Percentiles rank a stretch among this genome's conserved stretches.
Evolutionary conservation across 2,797 vertebrate genomes (phyloP).

Genomic region (Enteromius mattozi): DNA sequence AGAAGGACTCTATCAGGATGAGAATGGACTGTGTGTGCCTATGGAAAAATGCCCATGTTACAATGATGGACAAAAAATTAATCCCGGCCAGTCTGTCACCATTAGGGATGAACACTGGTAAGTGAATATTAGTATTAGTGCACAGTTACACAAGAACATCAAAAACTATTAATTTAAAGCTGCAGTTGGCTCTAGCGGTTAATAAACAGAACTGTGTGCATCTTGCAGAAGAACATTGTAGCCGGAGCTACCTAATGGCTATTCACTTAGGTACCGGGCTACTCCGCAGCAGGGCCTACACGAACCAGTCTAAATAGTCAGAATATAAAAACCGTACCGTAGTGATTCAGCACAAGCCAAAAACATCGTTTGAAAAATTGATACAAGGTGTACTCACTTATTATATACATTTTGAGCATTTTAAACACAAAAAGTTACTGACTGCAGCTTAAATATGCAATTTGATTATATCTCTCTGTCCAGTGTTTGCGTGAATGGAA

Average conservation of each 20-base stretch:
- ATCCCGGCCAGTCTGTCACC: constrained; percentile 80
- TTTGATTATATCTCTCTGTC: constrained; percentile 30
- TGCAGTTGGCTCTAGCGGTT: background rate
- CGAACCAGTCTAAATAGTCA: too few relatives aligned
- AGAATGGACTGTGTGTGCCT: constrained; percentile 82
- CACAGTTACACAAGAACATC: background rate
- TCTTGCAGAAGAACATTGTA: too few relatives aligned
- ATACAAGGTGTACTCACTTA: too few relatives aligned
- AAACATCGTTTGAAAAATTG: too few relatives aligned
- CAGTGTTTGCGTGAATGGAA: constrained; percentile 86
- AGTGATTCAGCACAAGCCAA: too few relatives aligned
- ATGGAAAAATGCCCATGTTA: constrained; percentile 86
- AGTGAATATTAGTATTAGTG: background rate
- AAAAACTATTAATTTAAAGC: too few relatives aligned
- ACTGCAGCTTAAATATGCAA: background rate
- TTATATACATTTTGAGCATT: too few relatives aligned
- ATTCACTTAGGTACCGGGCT: too few relatives aligned
- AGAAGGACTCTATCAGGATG: constrained; percentile 80
- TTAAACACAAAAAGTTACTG: too few relatives aligned
- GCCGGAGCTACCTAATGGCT: too few relatives aligned
- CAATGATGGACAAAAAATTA: constrained; percentile 79
- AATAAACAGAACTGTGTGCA: background rate
- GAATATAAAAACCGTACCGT: too few relatives aligned
- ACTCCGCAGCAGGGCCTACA: too few relatives aligned
- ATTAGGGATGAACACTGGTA: constrained; percentile 89